Percentiles rank a stretch among this genome's conserved stretches.
These are phyloP conservation scores for Tonatia bakeri DNA, from an alignment of 2,113 vertebrate genomes.

Conservation along the genomic window DNA sequence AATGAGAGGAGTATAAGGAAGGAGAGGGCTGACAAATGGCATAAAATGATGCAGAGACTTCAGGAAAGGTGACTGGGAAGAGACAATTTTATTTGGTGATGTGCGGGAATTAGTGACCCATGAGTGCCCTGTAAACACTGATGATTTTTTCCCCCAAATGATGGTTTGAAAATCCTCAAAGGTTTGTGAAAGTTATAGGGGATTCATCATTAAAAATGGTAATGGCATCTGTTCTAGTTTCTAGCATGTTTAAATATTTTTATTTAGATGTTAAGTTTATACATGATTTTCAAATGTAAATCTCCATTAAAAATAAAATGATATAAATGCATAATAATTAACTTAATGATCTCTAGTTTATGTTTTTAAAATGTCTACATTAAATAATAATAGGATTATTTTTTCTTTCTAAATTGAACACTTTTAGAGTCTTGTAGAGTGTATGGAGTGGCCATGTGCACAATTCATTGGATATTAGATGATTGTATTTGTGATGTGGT, in stretches of 20 bases:
- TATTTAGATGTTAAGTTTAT: not conserved
- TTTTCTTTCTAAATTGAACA: not conserved
- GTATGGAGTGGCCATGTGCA: not conserved
- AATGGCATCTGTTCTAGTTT: not conserved
- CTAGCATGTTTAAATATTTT: not conserved
- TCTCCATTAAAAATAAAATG: not conserved
- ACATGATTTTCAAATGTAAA: not conserved
- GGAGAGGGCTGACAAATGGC: not conserved
- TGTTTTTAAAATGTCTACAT: not conserved
- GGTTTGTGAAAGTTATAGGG: not conserved
- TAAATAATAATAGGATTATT: not conserved
- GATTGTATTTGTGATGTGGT: not conserved
- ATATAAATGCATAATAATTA: not conserved
- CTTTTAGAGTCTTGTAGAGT: not conserved
- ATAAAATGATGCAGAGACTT: not conserved
- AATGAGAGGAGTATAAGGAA: not conserved
- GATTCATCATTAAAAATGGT: not conserved
- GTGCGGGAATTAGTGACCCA: not conserved
- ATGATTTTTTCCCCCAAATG: not conserved
- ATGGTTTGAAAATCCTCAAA: not conserved
- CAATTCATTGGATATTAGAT: not conserved
- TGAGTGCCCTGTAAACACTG: not conserved
- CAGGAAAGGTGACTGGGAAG: not conserved
- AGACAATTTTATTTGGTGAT: not conserved
- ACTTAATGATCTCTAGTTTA: not conserved